Evolutionary conservation across 2,113 vertebrate species (phyloP), one percentile per base, ranked within the genome.

Genomic region (Plecturocebus donacophilus): DNA sequence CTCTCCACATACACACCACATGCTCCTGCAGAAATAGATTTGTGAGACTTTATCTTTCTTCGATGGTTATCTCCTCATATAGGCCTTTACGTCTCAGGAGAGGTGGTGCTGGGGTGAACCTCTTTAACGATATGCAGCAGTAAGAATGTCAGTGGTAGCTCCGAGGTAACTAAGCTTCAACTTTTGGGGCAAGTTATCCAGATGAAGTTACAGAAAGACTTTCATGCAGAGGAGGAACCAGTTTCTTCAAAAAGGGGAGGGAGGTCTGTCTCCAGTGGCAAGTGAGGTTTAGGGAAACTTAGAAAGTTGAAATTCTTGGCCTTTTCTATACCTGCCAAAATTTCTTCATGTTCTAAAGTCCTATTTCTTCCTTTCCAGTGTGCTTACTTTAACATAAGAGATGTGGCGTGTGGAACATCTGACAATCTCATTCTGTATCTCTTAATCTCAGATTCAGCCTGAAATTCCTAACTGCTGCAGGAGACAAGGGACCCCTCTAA

Each of bases 61-160:
- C 6, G 6, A 6, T 5, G 11, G 27, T 32, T 40, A 1, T 47
- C 17, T 42, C 11, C 32, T 8, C 11, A 3, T 8, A 12, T 0
- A 58, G 61, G 27, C 5, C 5, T 66, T 80, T 9, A 40, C 4
- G 0, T 75, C 35, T 76, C 19, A 27, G 9, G 1, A 27, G 42
- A 32, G 38, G 3, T 9, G 32, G 8, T 52, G 16, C 32, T 54
- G 14, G 25, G 14, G 32, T 81, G n/a, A 73, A 54, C 84, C 12
- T 64, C 40, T 5, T n/a, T 49, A 23, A 84, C 86, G 56, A 3
- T 1, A 49, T 81, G 17, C 0, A 25, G 13, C 25, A 12, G 12
- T 32, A 27, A n/a, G 7, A 49, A 56, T 5, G 23, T 10, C 35
- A 35, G 7, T n/a, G 25, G 1, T 81, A 66, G 49, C 30, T 32